Evolutionary conservation across 2,888 invertebrate genomes (phyloP), one percentile per base, ranked within the genome.

Genomic region (Rhaphigaster nebulosa): DNA sequence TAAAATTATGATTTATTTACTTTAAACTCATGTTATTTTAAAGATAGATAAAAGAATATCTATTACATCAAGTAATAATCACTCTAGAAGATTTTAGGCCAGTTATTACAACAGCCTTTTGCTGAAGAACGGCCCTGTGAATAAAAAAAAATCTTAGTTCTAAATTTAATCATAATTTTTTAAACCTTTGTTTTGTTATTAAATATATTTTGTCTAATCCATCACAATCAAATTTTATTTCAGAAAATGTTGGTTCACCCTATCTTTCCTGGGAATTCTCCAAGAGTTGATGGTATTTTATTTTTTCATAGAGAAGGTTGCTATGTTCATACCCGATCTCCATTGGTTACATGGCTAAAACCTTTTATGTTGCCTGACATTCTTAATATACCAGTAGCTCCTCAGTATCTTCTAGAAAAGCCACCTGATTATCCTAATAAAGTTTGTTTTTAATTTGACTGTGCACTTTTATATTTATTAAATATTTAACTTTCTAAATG

Each of bases 261-360:
- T 20, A 65, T 91, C 52, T 92, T 91, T 76, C 88, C 91, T 92
- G 89, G 94, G 93, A 93, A 94, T 91, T 91, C 91, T 18, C 94
- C 96, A 0, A 92, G 94, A 88, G 93, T 98, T 90, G 99, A 99
- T 94, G 99, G 99, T 0, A 93, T 98, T 65, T 94, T 99, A 90
- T 99, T 99, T 94, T 99, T 97, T 94, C 98, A 99, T 94, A 97
- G 96, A 93, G 95, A 96, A 91, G 96, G 96, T 0, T 96, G 96
- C 92, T 99, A 99, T 93, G 95, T 95, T 15, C 94, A 96, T 90
- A 98, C 98, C 4, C 94, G 95, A 88, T 98, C 98, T 0, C 98
- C 99, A 0, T 94, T 99, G 18, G 98, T 99, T 1, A 96, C 97
- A 1, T 99, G 99, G 99, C 94, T 99, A 3, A 98, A 96, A 93